Conservation (phyloP, 2,113 vertebrate species). For the Ageneiosus marmoratus region DNA sequence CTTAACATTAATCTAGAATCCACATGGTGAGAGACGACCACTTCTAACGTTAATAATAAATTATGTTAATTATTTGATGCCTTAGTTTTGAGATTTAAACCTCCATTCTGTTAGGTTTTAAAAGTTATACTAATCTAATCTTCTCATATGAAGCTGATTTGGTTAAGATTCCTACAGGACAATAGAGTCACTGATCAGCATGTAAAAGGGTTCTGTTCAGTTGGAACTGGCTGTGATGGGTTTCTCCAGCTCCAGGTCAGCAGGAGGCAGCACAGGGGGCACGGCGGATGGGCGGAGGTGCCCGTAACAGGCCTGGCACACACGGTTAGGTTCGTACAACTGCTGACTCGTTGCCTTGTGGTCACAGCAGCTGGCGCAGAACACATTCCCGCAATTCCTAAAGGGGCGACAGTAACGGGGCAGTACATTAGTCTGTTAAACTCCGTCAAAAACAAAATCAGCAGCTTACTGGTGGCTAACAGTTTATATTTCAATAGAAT, state of each 20-base stretch:
- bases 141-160: not conserved
- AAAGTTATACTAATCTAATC: slow-evolving; percentile 25
- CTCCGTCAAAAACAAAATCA: not conserved
- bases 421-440: not conserved
- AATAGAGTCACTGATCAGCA: slow-evolving; percentile 22
- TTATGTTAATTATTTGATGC: slow-evolving; percentile 25
- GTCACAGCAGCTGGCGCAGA: slow-evolving; percentile 96
- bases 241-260: slow-evolving; percentile 92
- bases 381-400: slow-evolving; percentile 98
- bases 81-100: slow-evolving; percentile 4
- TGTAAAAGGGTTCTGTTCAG: slow-evolving; percentile 63
- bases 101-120: not conserved
- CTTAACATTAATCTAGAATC: slow-evolving; percentile 14
- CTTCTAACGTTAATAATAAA: slow-evolving; percentile 33
- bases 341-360: slow-evolving; percentile 98
- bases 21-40: slow-evolving; percentile 8
- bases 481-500: not conserved
- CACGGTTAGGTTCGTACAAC: slow-evolving; percentile 89
- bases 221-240: slow-evolving; percentile 93
- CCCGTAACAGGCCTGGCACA: slow-evolving; percentile 91
- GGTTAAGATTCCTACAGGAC: slow-evolving; percentile 14
- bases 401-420: slow-evolving; percentile 40
- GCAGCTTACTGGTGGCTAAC: not conserved
- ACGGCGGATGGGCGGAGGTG: slow-evolving; percentile 79
- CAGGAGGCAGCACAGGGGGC: slow-evolving; percentile 63